Evolutionary conservation across 2,113 vertebrate genomes (phyloP).

Genomic region (Leptosomus discolor): DNA sequence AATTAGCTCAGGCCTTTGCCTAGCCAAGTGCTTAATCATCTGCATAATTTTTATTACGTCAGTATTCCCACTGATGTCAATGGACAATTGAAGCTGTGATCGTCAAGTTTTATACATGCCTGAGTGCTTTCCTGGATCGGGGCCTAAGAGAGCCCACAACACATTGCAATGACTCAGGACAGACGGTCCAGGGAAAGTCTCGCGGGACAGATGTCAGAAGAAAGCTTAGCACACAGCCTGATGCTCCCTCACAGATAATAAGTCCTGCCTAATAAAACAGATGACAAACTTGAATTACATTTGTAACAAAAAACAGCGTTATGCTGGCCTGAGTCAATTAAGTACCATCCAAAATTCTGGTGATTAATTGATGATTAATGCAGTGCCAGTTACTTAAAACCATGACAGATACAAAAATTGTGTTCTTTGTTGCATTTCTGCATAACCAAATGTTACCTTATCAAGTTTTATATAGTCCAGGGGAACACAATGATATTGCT

Average conservation of each 20-base stretch:
- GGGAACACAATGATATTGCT: background rate
- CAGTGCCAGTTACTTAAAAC: background rate
- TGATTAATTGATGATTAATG: background rate
- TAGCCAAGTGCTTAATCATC: slow-evolving; percentile 22
- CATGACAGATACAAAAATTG: background rate
- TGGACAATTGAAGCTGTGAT: background rate
- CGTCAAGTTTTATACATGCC: background rate
- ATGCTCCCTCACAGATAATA: background rate
- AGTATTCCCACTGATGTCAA: slow-evolving; percentile 44
- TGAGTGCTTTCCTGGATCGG: background rate
- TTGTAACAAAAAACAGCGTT: background rate
- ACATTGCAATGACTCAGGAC: background rate
- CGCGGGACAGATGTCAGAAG: background rate
- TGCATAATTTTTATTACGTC: slow-evolving; percentile 22
- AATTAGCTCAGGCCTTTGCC: slow-evolving; percentile 22
- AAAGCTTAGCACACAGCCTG: background rate
- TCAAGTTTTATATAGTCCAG: rapidly evolving
- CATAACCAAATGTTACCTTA: background rate
- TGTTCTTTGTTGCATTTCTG: background rate
- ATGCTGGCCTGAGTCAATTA: background rate
- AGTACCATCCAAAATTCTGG: background rate
- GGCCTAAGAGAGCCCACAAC: background rate
- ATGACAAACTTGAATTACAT: background rate
- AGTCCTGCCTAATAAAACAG: background rate
- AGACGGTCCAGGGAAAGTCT: background rate